phyloP scores from a whole-genome alignment of 1,140 invertebrate species.

The Atta colombica region DNA sequence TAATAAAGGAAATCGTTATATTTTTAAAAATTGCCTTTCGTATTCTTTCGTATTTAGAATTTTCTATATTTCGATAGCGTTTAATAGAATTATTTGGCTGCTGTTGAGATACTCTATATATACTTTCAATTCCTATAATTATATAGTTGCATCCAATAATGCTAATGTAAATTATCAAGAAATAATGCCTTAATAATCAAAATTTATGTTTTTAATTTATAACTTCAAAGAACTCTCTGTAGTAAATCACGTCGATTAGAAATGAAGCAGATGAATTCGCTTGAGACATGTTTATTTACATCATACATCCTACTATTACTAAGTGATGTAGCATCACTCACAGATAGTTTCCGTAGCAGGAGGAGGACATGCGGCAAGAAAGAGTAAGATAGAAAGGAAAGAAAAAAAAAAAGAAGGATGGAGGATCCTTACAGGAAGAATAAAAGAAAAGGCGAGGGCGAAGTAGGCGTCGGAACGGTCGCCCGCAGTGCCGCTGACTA shows the following conservation, averaged over 20 bases:
- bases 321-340: conserved; percentile 11
- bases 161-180: not conserved
- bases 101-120: not conserved
- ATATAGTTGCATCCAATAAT: not conserved
- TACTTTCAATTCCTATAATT: not conserved
- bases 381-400: conserved; percentile 47
- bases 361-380: conserved; percentile 11
- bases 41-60: not conserved
- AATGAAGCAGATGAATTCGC: conserved; percentile 21
- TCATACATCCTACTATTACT: conserved; percentile 35
- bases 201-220: not conserved
- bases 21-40: not conserved
- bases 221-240: not conserved
- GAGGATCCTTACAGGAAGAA: conserved; percentile 40
- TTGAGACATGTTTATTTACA: conserved; percentile 47
- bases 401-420: not conserved
- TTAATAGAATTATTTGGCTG: not conserved
- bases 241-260: conserved; percentile 34
- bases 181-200: not conserved
- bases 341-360: conserved; percentile 19
- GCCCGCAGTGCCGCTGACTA: conserved; percentile 85
- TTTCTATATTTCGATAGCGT: not conserved
- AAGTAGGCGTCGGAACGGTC: conserved; percentile 84
- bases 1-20: not conserved
- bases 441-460: conserved; percentile 73